These are phyloP conservation scores for Cheumatopsyche charites DNA, from an alignment of 1,140 invertebrate genomes.

Conservation along the genomic window DNA sequence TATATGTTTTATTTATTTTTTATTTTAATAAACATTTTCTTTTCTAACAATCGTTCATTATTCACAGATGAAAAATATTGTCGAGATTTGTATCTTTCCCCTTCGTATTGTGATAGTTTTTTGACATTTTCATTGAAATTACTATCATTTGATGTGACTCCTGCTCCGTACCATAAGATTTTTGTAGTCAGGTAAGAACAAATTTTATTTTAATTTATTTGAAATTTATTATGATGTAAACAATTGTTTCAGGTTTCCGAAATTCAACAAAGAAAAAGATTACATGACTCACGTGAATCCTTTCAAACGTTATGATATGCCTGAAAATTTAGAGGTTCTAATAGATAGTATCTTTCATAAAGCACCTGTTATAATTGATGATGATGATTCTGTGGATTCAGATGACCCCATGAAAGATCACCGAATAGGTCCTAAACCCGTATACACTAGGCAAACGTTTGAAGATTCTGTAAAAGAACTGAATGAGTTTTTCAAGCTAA, in stretches of 20 bases:
- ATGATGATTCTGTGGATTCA: background rate
- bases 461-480: constrained; percentile 16
- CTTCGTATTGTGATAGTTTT: constrained; percentile 33
- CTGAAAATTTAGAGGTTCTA: constrained; percentile 29
- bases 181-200: constrained; percentile 45
- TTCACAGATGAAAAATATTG: too few relatives aligned
- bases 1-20: too few relatives aligned
- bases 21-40: too few relatives aligned
- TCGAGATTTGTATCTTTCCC: background rate
- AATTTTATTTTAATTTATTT: background rate
- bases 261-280: constrained; percentile 28
- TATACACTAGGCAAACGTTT: too few relatives aligned
- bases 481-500: constrained; percentile 33
- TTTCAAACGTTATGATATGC: constrained; percentile 40
- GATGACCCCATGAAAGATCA: background rate
- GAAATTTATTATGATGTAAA: background rate
- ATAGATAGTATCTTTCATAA: constrained; percentile 23
- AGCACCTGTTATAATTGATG: background rate
- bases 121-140: constrained; percentile 41
- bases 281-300: constrained; percentile 40
- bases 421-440: too few relatives aligned
- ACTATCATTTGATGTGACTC: constrained; percentile 36
- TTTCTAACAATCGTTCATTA: too few relatives aligned
- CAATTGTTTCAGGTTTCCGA: constrained; percentile 38
- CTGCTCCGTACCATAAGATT: constrained; percentile 44